Evolutionary conservation across 2,888 invertebrate species (phyloP), one percentile per base, ranked within the genome.

Genomic region (Trissoscelio sp.): DNA sequence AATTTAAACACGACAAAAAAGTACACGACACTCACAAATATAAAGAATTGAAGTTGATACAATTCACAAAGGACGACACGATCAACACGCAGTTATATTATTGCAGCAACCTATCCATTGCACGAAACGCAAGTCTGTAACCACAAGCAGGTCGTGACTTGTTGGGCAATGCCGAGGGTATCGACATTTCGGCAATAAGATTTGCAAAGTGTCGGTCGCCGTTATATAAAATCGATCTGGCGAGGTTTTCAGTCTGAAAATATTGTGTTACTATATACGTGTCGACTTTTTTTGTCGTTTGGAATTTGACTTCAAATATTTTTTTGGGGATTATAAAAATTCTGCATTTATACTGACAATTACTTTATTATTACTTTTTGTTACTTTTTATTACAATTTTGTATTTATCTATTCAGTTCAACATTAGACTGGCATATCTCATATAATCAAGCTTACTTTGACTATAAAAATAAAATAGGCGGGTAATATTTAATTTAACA

Each of bases 151-250:
- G 53, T 69, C 77, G 70, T 74, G 78, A 78, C 81, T 81, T 69
- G 77, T 67, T 48, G 78, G 57, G 31, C 46, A 72, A 74, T 58
- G 62, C n/a, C 44, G 28, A 74, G 64, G 51, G 58, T 78, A 81
- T 81, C 77, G 74, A 70, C 67, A 55, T 81, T 81, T 78, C 64
- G 78, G 81, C 78, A 78, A 69, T 73, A 58, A 69, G 62, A 78
- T 81, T 81, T 58, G 48, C 72, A 60, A 77, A 66, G 72, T 77
- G 67, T 67, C 14, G 62, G 72, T 72, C 37, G 31, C 22, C 31
- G 48, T 66, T 51, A 20, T 62, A 53, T 78, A 73, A 70, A 70
- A 78, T 67, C 79, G 57, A 77, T 80, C 70, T 28, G 28, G 53
- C 28, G n/a, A n/a, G 55, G 46, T 55, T 69, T 55, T 62, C 34